A percentile compares a stretch with the other conserved stretches of the same genome.
Evolutionary conservation across 2,888 invertebrate genomes (phyloP).

Genomic region (Siphlonurus alternatus): DNA sequence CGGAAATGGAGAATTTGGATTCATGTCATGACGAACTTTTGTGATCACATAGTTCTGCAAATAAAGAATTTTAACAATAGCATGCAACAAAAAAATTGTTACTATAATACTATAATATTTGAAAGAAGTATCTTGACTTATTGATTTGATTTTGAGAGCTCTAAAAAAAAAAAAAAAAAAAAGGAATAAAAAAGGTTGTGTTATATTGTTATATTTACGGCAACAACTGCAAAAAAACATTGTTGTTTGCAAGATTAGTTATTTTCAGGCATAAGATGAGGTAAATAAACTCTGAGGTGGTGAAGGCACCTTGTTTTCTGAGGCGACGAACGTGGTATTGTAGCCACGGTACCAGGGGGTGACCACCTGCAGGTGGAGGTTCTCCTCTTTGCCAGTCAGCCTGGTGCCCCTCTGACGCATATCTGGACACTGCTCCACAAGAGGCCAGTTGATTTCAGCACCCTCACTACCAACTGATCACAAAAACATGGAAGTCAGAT

Average conservation of each 20-base stretch:
- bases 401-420: conserved; percentile 30
- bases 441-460: not conserved
- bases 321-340: not conserved
- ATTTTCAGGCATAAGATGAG: too few species aligned
- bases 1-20: conserved; percentile 49
- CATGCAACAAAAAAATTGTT: too few species aligned
- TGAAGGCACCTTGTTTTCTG: not conserved
- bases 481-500: not conserved
- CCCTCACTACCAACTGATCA: conserved; percentile 9
- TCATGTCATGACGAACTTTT: conserved; percentile 44
- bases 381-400: conserved; percentile 35
- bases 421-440: not conserved
- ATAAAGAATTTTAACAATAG: too few species aligned
- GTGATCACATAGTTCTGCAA: conserved; percentile 51
- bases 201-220: too few species aligned
- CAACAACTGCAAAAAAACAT: too few species aligned
- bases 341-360: conserved; percentile 58
- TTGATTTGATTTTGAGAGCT: too few species aligned
- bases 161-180: too few species aligned
- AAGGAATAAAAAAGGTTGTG: too few species aligned
- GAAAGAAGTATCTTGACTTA: too few species aligned
- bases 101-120: too few species aligned
- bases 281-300: too few species aligned
- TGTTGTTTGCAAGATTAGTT: too few species aligned
- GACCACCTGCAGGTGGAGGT: conserved; percentile 57